A percentile compares a stretch with the other conserved stretches of the same genome.
Evolutionary conservation across 1,140 invertebrate genomes (phyloP).

Genomic region (Rhyacophila brunnea): DNA sequence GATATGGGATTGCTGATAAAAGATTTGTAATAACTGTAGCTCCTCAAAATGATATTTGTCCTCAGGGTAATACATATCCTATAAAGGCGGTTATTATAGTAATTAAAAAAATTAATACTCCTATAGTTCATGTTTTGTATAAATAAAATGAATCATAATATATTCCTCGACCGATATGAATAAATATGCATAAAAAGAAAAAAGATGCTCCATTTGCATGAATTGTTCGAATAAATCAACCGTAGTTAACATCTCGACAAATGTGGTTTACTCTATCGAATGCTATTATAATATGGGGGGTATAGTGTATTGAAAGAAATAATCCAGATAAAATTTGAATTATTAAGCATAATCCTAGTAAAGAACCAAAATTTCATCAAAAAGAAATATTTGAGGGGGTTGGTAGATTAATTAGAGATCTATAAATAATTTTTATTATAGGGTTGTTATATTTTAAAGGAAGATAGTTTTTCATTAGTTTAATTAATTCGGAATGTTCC

Average conservation of each 20-base stretch:
- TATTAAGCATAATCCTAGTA: conserved; percentile 59
- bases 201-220: conserved; percentile 59
- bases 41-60: conserved; percentile 72
- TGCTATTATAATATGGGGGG: conserved; percentile 53
- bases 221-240: conserved; percentile 56
- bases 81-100: conserved; percentile 66
- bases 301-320: conserved; percentile 63
- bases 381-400: conserved; percentile 53
- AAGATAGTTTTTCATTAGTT: conserved; percentile 48
- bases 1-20: conserved; percentile 64
- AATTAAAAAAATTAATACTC: conserved; percentile 59
- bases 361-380: conserved; percentile 57
- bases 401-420: conserved; percentile 56
- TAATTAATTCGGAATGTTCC: conserved; percentile 46
- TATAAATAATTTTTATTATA: conserved; percentile 53
- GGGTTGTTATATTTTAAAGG: conserved; percentile 47
- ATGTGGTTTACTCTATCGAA: conserved; percentile 59
- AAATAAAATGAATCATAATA: conserved; percentile 57
- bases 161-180: conserved; percentile 57
- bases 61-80: conserved; percentile 69
- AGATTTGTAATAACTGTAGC: conserved; percentile 73
- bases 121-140: conserved; percentile 56
- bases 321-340: conserved; percentile 60
- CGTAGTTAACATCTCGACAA: conserved; percentile 55
- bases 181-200: conserved; percentile 55